Percentiles rank a stretch among this genome's conserved stretches.
These are phyloP conservation scores for Nyctalus aviator DNA, from an alignment of 2,797 vertebrate genomes.

Conservation along the genomic window DNA sequence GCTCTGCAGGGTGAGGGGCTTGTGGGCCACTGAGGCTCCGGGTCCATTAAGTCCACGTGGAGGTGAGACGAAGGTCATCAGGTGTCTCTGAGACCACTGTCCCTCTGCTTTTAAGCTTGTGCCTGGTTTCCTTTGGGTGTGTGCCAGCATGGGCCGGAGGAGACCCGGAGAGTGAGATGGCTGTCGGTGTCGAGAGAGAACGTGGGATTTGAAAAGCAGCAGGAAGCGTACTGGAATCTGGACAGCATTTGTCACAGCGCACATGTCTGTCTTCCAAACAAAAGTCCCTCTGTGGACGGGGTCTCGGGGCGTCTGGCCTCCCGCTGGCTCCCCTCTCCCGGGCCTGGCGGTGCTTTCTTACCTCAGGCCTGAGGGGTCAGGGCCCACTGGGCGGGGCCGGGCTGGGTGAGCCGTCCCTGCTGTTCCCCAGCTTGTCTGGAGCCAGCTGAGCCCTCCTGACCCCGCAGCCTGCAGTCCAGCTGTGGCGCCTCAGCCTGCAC, in stretches of 20 bases:
- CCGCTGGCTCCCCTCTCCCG: background rate
- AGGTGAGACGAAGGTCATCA: background rate
- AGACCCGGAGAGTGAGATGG: rapidly evolving
- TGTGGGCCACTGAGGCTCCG: rapidly evolving
- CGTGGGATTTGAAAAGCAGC: constrained; percentile 12
- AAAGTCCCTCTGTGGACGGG: constrained; percentile 68
- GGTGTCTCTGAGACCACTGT: background rate
- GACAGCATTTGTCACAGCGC: constrained; percentile 65
- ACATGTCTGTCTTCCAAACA: constrained; percentile 64
- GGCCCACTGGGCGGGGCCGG: constrained; percentile 79
- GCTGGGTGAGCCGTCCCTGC: constrained; percentile 81
- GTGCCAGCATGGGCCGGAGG: background rate
- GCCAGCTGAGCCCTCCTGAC: constrained; percentile 85
- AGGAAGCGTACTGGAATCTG: constrained; percentile 49
- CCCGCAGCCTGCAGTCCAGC: constrained; percentile 87
- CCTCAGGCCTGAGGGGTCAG: constrained; percentile 78
- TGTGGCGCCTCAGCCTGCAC: constrained; percentile 88
- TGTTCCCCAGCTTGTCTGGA: constrained; percentile 86
- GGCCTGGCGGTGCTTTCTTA: constrained; percentile 43
- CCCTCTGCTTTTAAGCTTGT: background rate
- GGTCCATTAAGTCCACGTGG: background rate
- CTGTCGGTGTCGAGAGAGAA: background rate
- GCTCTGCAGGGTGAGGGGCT: rapidly evolving
- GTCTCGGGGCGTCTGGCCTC: background rate
- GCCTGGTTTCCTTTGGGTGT: background rate